Conservation (phyloP, 2,797 vertebrate species). For the Eospalax fontanierii region DNA sequence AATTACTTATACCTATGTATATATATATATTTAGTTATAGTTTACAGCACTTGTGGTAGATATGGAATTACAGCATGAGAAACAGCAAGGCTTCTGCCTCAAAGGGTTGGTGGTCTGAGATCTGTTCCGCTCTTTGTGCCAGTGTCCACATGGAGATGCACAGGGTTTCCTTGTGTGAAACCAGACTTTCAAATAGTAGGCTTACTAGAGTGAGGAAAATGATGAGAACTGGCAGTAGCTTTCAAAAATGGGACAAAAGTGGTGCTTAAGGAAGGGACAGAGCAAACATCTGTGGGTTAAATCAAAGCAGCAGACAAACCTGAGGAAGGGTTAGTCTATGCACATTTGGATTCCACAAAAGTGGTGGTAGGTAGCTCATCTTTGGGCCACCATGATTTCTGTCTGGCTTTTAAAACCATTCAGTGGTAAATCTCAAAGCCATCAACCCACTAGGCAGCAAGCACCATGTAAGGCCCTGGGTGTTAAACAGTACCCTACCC, state of each 20-base stretch:
- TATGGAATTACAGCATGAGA: neutral
- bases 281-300: conserved; percentile 10
- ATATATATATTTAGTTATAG: neutral
- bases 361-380: neutral
- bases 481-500: neutral
- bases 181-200: conserved; percentile 23
- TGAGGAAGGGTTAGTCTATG: neutral
- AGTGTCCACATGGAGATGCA: neutral
- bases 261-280: neutral
- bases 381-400: neutral
- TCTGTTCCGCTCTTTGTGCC: neutral
- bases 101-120: neutral
- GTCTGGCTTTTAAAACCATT: conserved; percentile 43
- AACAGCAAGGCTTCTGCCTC: neutral
- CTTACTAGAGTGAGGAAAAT: neutral
- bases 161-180: neutral
- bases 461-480: neutral
- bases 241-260: conserved; percentile 57
- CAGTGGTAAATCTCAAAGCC: conserved; percentile 5
- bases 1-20: too few relatives aligned
- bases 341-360: neutral
- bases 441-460: neutral
- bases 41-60: neutral
- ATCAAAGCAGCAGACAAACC: conserved; percentile 27
- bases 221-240: neutral